Base-by-base conservation (phyloP, 35 echinoderm and acorn worm genomes). In the Heliocidaris tuberculata region DNA sequence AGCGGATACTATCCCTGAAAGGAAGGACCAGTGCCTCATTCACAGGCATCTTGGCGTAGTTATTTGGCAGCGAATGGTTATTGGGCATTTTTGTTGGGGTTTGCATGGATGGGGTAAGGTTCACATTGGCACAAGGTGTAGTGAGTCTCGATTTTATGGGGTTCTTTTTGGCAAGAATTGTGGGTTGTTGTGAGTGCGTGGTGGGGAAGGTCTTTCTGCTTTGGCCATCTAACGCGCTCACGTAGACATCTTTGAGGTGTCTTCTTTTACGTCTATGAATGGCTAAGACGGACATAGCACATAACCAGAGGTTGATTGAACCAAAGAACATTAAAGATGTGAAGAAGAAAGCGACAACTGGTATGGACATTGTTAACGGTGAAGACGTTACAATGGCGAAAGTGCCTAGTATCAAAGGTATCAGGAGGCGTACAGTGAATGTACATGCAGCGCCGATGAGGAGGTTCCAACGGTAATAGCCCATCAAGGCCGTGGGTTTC, bases 301-400 rank as follows among this genome's bases (percentile, higher is more conserved):
- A 93, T n/a, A 93, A n/a, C 91, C 91, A 93, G 49, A 93, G 10
- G 48, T 93, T 93, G 24, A 93, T 59, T 32, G 91, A 49, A 13
- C 91, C 91, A n/a, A 93, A 93, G 27, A 93, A 93, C 91, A 93
- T 93, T 29, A 93, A 59, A 10, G 91, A 93, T 13, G 91, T 59
- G 91, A 93, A 93, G 27, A 93, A 93, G 50, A 93, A 93, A 32
- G 91, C 91, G 32, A 93, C 91, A 49, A 93, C 91, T 27, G 91
- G 91, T 49, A 93, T 48, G 48, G 91, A 32, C 91, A 93, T 93
- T 48, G 48, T 59, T 48, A 93, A 59, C 16, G 91, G 91, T 15
- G 47, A 48, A 30, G 91, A 54, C 47, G 91, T 93, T 1, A 48
- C 91, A 24, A 93, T 17, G 31, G 48, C 91, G 48, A 52, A 59